Evolutionary conservation across 2,797 vertebrate species (phyloP), one percentile per base, ranked within the genome.

Genomic region (Tolypeutes matacus): DNA sequence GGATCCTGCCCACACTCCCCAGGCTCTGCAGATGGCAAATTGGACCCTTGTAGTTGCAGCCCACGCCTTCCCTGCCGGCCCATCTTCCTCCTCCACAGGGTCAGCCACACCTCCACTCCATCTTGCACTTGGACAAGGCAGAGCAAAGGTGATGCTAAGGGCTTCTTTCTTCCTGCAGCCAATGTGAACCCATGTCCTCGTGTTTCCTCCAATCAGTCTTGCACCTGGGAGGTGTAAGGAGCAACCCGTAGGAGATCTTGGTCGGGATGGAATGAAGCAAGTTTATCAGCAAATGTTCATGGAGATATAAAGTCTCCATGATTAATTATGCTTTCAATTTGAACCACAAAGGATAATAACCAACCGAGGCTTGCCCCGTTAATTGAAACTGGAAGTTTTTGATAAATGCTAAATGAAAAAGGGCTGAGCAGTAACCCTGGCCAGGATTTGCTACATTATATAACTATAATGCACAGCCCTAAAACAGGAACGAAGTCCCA

Each of bases 321-420:
- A 96, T 95, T 96, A 97, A 96, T 96, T 95, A 97, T 0, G 2
- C 88, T 93, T 92, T 87, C 94, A 84, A 31, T 72, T 31, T 78
- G 86, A 95, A 83, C 73, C 89, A 92, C 95, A 82, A 77, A 97
- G 81, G 96, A 91, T 58, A 85, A 70, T 25, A 89, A 64, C 95
- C 89, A 94, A 93, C 95, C 78, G 86, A 93, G 91, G 72, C 84
- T 95, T 93, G 91, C 83, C 86, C 84, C 88, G 76, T 77, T 96
- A 94, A 95, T 95, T 96, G 93, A 96, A 97, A 93, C 82, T 12
- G 73, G 88, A 93, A 91, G 91, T 78, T 89, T 96, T 93, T 92
- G 91, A 95, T 92, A 93, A 95, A 95, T 80, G 96, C 85, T 72
- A 94, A 95, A 84, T 94, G 89, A 87, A 94, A 77, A 89, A 86